phyloP scores from a whole-genome alignment of 2,888 invertebrate species.

The Drosophila algonquin region DNA sequence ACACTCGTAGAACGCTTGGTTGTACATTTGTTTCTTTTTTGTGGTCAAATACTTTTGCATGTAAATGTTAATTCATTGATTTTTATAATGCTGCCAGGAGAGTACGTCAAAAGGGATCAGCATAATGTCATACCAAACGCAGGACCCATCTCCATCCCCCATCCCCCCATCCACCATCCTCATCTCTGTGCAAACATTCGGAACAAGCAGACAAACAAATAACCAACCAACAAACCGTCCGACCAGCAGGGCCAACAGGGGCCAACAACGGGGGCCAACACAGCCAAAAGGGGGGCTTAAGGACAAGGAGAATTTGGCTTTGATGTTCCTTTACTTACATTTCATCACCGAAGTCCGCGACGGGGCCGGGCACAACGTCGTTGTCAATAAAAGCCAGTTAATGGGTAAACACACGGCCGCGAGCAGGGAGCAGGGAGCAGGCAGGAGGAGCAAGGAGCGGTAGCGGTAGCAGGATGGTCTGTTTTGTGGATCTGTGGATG shows the following conservation, averaged over 20 bases:
- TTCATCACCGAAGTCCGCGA: constrained; percentile 67
- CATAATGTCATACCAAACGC: constrained; percentile 11
- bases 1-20: constrained; percentile 26
- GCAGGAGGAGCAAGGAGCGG: background rate
- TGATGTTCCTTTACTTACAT: constrained; percentile 74
- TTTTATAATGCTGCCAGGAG: constrained; percentile 65
- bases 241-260: background rate
- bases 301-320: constrained; percentile 66
- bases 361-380: constrained; percentile 35
- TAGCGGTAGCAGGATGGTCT: too few relatives aligned
- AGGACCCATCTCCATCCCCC: background rate
- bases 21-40: constrained; percentile 78
- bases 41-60: constrained; percentile 77
- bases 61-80: constrained; percentile 79
- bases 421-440: background rate
- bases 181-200: constrained; percentile 44
- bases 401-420: constrained; percentile 63
- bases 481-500: constrained; percentile 26
- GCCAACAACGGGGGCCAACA: background rate
- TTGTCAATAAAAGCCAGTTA: constrained; percentile 71
- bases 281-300: constrained; percentile 9
- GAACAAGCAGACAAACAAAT: constrained; percentile 37
- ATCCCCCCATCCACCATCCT: background rate
- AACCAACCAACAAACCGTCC: constrained; percentile 22
- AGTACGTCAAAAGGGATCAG: constrained; percentile 66